A percentile compares a stretch with the other conserved stretches of the same genome.
These are phyloP conservation scores for Babyrousa celebensis DNA, from an alignment of 2,797 vertebrate genomes.

Conservation along the genomic window DNA sequence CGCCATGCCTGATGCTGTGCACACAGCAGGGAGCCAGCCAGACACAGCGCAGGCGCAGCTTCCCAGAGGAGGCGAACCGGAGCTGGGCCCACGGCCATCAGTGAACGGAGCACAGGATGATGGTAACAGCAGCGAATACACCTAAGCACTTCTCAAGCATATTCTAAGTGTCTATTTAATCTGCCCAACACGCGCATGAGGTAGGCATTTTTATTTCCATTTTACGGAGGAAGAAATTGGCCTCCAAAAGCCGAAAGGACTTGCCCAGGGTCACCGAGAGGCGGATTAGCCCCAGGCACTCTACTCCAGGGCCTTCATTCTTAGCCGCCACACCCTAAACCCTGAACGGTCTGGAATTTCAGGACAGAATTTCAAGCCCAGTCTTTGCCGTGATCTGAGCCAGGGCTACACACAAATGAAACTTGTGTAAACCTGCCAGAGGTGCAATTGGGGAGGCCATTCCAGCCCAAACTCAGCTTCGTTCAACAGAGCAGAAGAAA, in stretches of 20 bases:
- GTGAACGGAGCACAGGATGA: background rate
- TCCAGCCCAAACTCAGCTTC: background rate
- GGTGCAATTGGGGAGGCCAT: background rate
- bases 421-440: background rate
- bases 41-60: background rate
- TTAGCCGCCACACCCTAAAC: conserved; percentile 1
- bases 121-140: background rate
- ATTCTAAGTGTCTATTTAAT: background rate
- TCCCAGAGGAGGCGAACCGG: background rate
- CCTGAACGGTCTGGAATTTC: conserved; percentile 38
- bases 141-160: background rate
- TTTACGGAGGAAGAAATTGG: conserved; percentile 34
- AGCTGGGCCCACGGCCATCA: background rate
- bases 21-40: conserved; percentile 29
- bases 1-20: background rate
- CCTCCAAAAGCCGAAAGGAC: background rate
- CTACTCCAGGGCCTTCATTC: background rate
- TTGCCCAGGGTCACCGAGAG: conserved; percentile 24
- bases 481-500: conserved; percentile 49
- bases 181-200: background rate
- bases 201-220: background rate
- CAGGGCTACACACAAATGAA: background rate
- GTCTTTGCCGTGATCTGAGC: conserved; percentile 12
- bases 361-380: conserved; percentile 11
- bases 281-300: background rate